A percentile compares a stretch with the other conserved stretches of the same genome.
These are phyloP conservation scores for Zygogramma bicolorata DNA, from an alignment of 2,888 invertebrate species.

Conservation along the genomic window DNA sequence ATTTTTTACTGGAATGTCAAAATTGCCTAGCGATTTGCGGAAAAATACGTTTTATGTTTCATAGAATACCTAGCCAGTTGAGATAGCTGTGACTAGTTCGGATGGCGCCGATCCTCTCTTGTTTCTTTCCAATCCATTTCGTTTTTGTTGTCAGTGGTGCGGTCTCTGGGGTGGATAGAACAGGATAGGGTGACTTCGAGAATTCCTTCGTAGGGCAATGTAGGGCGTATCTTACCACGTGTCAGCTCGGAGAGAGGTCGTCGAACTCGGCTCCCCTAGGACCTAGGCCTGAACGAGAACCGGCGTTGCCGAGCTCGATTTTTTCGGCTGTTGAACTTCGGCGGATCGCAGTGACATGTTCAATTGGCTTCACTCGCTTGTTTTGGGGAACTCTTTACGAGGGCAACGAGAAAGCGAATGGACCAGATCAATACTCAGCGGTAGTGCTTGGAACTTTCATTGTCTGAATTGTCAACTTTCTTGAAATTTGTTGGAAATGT, in stretches of 20 bases:
- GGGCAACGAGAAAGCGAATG: not conserved
- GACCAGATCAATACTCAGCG: too few relatives aligned
- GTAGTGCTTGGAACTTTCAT: too few relatives aligned
- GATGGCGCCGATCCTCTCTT: not conserved
- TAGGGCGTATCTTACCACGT: conserved; percentile 47
- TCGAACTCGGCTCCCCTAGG: conserved; percentile 38
- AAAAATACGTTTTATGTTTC: too few relatives aligned
- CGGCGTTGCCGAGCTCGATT: conserved; percentile 31
- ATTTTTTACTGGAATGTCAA: too few relatives aligned
- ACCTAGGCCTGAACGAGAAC: conserved; percentile 21
- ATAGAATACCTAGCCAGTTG: too few relatives aligned
- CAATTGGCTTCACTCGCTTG: not conserved
- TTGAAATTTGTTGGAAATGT: too few relatives aligned
- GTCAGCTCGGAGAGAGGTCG: conserved; percentile 33
- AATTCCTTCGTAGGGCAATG: conserved; percentile 49
- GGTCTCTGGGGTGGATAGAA: conserved; percentile 35
- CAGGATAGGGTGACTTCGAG: conserved; percentile 44
- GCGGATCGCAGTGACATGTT: not conserved
- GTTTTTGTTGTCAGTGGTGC: conserved; percentile 40
- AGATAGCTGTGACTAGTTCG: not conserved
- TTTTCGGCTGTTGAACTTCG: not conserved
- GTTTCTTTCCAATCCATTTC: conserved; percentile 38
- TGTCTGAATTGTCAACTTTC: too few relatives aligned
- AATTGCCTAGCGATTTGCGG: too few relatives aligned
- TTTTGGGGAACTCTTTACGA: not conserved